Evolutionary conservation across 2,888 invertebrate genomes (phyloP), one percentile per base, ranked within the genome.

Genomic region (Tanytarsus gracilentus): DNA sequence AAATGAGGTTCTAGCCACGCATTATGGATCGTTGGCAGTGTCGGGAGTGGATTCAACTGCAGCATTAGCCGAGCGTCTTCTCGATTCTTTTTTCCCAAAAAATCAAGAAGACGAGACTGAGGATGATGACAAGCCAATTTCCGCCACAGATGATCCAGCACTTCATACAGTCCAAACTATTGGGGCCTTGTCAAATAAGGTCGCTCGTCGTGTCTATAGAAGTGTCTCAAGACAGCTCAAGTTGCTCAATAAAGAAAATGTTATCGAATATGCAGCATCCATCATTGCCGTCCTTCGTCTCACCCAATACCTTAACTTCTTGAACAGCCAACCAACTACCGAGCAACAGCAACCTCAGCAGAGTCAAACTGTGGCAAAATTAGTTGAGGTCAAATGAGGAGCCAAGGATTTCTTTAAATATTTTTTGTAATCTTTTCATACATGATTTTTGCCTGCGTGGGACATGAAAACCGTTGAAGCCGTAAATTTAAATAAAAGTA

Each of bases 81-180:
- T 89, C 8, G 86, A 89, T 71, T 83, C 82, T 68, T 87, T 86
- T 70, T 78, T 88, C 64, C 88, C 84, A 21, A 75, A 78, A 70
- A 67, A 77, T 68, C 70, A 75, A 4, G 76, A 78, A 50, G 69
- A 72, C 58, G 60, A 60, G 11, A 66, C 23, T 6, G 33, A n/a
- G n/a, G n/a, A n/a, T n/a, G n/a, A n/a, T n/a, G n/a, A n/a, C n/a
- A n/a, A 77, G 65, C 76, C 84, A 66, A 78, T 78, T 66, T 69
- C 79, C 53, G 76, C 76, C 58, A 77, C 74, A 64, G 77, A 77
- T 64, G 85, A 86, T 72, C 84, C 84, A 59, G 81, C 84, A 16
- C 70, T 84, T 64, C 84, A 84, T 73, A 82, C 85, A 1, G 78
- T 84, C 65, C 84, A 85, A 75, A 85, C 84, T 0, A 83, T 86